These are phyloP conservation scores for Drosophila athabasca DNA, from an alignment of 1,140 invertebrate species.

Conservation along the genomic window DNA sequence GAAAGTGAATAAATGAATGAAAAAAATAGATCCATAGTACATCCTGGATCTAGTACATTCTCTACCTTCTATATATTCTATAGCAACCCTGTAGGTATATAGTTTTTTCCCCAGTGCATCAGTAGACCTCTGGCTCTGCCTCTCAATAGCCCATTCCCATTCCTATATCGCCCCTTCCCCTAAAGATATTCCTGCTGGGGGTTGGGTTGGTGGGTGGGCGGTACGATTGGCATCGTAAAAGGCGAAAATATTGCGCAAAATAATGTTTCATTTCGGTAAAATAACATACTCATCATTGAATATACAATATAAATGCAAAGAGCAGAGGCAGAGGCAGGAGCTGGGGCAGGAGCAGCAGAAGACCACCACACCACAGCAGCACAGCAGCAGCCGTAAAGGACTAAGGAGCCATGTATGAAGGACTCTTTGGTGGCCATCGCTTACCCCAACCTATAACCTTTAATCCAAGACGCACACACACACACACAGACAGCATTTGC, in stretches of 20 bases:
- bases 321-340: slow-evolving; percentile 5
- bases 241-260: slow-evolving; percentile 61
- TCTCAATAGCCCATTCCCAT: no score
- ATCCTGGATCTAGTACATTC: no score
- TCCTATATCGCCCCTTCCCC: no score
- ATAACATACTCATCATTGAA: slow-evolving; percentile 74
- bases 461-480: no score
- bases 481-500: no score
- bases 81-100: no score
- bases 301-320: slow-evolving; percentile 70
- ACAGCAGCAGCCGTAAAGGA: not conserved
- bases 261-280: slow-evolving; percentile 76
- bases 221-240: slow-evolving; percentile 59
- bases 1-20: slow-evolving; percentile 14
- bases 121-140: slow-evolving; percentile 8
- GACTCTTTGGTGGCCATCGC: no score
- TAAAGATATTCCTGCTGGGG: no score
- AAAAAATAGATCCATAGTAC: slow-evolving; percentile 1
- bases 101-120: no score
- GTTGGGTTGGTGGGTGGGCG: not conserved
- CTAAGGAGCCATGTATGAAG: no score
- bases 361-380: not conserved
- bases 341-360: not conserved
- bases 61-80: no score
- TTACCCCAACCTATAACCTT: no score